Evolutionary conservation across 2,797 vertebrate species (phyloP).

Genomic region (Sebastolobus alascanus): DNA sequence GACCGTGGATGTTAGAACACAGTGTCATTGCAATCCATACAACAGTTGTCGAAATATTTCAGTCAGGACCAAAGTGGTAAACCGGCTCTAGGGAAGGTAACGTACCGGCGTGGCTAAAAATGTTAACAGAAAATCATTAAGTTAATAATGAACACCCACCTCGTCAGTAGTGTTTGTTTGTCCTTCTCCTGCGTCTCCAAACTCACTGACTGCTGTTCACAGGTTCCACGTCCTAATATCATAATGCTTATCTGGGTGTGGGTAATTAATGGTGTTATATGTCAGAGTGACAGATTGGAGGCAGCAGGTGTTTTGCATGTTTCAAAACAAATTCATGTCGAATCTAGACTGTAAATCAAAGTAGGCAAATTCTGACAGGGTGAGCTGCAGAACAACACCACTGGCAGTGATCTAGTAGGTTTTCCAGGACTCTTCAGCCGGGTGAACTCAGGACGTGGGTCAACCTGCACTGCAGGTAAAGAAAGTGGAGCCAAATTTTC

Average conservation of each 20-base stretch:
- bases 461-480: too few species aligned
- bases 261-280: not conserved
- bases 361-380: not conserved
- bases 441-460: too few species aligned
- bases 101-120: not conserved
- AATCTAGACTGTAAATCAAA: not conserved
- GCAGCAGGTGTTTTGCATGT: slow-evolving; percentile 8
- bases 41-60: too few species aligned
- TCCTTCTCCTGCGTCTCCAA: not conserved
- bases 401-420: not conserved
- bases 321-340: not conserved
- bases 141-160: not conserved
- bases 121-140: not conserved
- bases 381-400: not conserved
- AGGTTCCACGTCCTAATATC: too few species aligned
- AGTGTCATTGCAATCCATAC: not conserved
- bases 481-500: too few species aligned
- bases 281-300: not conserved
- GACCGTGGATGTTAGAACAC: not conserved
- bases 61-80: too few species aligned
- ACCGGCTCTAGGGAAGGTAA: too few species aligned
- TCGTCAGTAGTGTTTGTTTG: not conserved
- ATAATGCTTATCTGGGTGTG: not conserved
- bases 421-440: not conserved
- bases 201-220: not conserved